Evolutionary conservation across 2,888 invertebrate genomes (phyloP), one percentile per base, ranked within the genome.

Genomic region (Digitonthophagus gazella): DNA sequence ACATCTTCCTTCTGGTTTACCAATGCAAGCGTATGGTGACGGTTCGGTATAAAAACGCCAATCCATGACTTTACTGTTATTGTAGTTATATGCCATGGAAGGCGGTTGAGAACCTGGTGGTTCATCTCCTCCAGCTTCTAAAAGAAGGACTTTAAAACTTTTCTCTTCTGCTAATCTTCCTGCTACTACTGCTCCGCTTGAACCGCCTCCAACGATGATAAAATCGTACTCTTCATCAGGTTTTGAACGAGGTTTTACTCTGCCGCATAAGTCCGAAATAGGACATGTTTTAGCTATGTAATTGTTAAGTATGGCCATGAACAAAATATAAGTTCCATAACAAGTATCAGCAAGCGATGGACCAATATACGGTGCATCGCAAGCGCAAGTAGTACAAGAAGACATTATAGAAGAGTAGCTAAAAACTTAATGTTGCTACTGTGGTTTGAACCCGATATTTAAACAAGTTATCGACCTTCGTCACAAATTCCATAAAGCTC

Each of bases 111-210:
- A 84, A 55, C 86, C 87, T 0, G 86, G 86, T 0, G 91, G 90
- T 79, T 91, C 91, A 75, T 91, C 90, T 0, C 88, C 89, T 0
- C 91, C 91, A 0, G 91, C 91, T 83, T 91, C 91, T 71, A 91
- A 79, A 6, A 91, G 80, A 19, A 91, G 77, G n/a, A 91, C 90
- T 18, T 68, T 68, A 68, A 68, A 71, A 56, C 87, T 84, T 3
- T 86, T 84, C 58, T 88, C 85, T 76, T 90, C 90, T 15, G 89
- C 88, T 11, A 91, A 79, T 68, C 90, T 84, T 0, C 84, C 87
- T 5, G 90, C 90, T 0, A 89, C 86, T 4, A 88, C 87, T 0
- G 90, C 82, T 0, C 91, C 91, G 0, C 88, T 89, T 2, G 90
- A 87, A 0, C 91, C 91, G 2, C 89, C 89, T 0, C 90, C 91